A percentile compares a stretch with the other conserved stretches of the same genome.
These are phyloP conservation scores for Phaedon cochleariae DNA, from an alignment of 2,888 invertebrate genomes.

Conservation along the genomic window DNA sequence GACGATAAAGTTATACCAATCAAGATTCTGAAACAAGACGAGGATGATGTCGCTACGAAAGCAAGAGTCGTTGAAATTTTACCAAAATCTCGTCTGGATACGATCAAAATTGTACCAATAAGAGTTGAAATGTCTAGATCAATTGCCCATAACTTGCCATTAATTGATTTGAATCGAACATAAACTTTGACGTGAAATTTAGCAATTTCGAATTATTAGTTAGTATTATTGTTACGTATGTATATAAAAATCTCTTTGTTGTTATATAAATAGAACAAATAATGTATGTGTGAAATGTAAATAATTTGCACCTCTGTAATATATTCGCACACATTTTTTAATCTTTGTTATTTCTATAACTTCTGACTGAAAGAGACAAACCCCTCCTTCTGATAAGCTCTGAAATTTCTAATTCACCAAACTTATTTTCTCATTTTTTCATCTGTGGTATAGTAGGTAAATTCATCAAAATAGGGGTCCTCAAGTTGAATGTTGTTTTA, in stretches of 20 bases:
- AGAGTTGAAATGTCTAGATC: slow-evolving; percentile 51
- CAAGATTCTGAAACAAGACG: slow-evolving; percentile 48
- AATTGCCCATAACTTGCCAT: slow-evolving; percentile 38
- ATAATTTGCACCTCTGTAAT: slow-evolving; percentile 36
- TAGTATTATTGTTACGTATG: slow-evolving; percentile 44
- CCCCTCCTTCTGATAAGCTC: no score
- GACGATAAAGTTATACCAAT: slow-evolving; percentile 49
- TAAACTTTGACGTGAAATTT: not conserved
- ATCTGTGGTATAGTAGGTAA: no score
- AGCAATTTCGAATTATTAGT: slow-evolving; percentile 34
- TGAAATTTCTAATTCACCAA: no score
- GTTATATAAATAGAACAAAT: slow-evolving; percentile 32
- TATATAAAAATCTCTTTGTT: slow-evolving; percentile 43
- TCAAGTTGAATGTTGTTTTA: no score
- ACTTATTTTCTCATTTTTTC: no score
- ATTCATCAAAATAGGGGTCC: no score
- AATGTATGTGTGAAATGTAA: slow-evolving; percentile 31
- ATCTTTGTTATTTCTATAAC: slow-evolving; percentile 38
- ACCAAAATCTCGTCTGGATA: slow-evolving; percentile 49
- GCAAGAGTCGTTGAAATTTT: slow-evolving; percentile 60
- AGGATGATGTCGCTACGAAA: slow-evolving; percentile 53
- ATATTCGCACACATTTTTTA: slow-evolving; percentile 30
- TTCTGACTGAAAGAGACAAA: slow-evolving; percentile 17
- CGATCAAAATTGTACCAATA: slow-evolving; percentile 60
- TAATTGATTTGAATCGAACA: slow-evolving; percentile 27